Evolutionary conservation across 2,888 invertebrate species (phyloP).

Genomic region (Hylaea fasciaria): DNA sequence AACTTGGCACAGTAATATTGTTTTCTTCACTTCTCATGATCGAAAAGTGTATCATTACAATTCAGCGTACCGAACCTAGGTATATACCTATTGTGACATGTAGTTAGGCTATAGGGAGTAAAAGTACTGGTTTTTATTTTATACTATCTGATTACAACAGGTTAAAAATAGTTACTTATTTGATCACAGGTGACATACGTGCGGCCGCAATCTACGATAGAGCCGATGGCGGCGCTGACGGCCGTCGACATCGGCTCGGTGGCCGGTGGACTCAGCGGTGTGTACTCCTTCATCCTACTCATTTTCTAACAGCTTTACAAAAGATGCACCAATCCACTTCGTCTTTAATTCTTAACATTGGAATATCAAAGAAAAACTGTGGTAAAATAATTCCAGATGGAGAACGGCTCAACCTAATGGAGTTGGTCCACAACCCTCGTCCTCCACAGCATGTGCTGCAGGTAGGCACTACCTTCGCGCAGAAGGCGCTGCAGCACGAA

Average conservation of each 20-base stretch:
- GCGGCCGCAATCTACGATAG: conserved; percentile 50
- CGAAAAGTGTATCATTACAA: no score
- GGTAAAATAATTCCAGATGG: conserved; percentile 28
- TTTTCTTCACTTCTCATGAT: no score
- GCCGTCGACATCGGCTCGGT: conserved; percentile 53
- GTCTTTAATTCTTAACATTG: no score
- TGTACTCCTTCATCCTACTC: neutral
- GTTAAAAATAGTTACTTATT: neutral
- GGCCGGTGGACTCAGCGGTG: conserved; percentile 14
- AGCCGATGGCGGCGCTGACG: conserved; percentile 43
- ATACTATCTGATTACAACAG: no score
- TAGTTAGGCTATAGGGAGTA: no score
- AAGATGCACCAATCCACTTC: no score
- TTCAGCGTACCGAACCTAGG: no score
- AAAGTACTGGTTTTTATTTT: no score
- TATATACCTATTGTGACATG: no score
- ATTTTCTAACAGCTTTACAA: no score
- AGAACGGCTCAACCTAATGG: conserved; percentile 33
- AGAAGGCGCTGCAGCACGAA: conserved; percentile 53
- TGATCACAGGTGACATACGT: conserved; percentile 61
- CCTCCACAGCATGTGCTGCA: conserved; percentile 47
- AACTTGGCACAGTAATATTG: no score
- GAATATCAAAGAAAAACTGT: no score
- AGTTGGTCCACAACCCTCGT: conserved; percentile 42
- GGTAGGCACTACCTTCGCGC: conserved; percentile 46